Evolutionary conservation across 2,797 vertebrate species (phyloP), one percentile per base, ranked within the genome.

Genomic region (Neopelma chrysocephalum): DNA sequence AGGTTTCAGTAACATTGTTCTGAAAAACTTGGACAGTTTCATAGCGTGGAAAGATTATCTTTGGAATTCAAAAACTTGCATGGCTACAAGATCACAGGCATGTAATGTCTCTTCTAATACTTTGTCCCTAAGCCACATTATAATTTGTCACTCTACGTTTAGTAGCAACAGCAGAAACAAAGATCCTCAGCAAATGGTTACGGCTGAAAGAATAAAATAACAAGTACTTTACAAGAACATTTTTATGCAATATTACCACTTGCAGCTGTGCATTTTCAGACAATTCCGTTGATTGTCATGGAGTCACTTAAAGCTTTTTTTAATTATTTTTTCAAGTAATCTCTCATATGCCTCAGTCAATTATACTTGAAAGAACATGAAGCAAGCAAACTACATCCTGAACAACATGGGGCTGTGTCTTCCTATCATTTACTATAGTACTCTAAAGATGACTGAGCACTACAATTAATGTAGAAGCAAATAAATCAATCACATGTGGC

Each of bases 251-350:
- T 53, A 23, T 61, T 50, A 86, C 76, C 3, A 10, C 61, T 66
- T 23, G 58, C 97, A 98, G 96, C 97, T 97, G 96, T 92, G 89
- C 91, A 26, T 95, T 94, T 97, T 89, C 93, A 97, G 95, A 82
- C 3, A 0, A 76, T 94, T 91, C 57, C 38, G 57, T 54, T 92
- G 82, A 96, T 96, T 94, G 86, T 65, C 31, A 7, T 43, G 87
- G 95, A 97, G 83, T 61, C 95, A 89, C 73, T 65, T 58, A 78
- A 94, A 70, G 86, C 82, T 89, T 90, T 87, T 90, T 76, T 16
- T 0, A 29, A 77, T 87, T 91, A 75, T 88, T 97, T 95, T 95
- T 83, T 80, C 56, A 88, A 68, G 62, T 81, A 88, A 94, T 80
- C 76, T 90, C 81, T 96, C 95, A 96, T 72, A 93, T 84, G 91